phyloP scores from a whole-genome alignment of 2,113 vertebrate genomes.

The Rhinolophus ferrumequinum region DNA sequence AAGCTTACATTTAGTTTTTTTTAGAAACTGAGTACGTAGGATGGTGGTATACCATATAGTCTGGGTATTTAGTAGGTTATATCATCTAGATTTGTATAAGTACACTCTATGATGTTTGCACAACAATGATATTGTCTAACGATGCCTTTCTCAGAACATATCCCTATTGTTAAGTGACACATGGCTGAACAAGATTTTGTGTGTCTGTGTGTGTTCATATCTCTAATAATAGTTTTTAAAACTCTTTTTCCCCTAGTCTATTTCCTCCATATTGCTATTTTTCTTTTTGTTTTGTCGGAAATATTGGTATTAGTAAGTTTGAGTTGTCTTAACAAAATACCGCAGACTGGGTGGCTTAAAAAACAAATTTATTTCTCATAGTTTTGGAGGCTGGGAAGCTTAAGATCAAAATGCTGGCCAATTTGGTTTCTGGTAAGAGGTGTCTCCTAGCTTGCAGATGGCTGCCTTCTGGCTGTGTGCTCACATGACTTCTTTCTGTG shows the following conservation, averaged over 20 bases:
- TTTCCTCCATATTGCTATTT: slow-evolving; percentile 5
- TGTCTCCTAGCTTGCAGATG: not conserved
- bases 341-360: not conserved
- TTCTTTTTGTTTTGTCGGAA: slow-evolving; percentile 32
- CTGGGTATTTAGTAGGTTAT: no score
- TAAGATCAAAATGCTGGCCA: not conserved
- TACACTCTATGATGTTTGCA: not conserved
- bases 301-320: not conserved
- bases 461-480: not conserved
- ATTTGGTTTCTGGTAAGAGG: not conserved
- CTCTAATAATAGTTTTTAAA: not conserved
- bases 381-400: not conserved
- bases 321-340: slow-evolving; percentile 3
- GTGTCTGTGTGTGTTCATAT: not conserved
- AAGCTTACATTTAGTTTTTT: slow-evolving; percentile 38
- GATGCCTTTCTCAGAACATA: not conserved
- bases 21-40: not conserved
- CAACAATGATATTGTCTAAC: no score
- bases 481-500: not conserved
- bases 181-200: not conserved
- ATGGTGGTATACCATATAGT: not conserved
- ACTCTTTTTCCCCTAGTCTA: not conserved
- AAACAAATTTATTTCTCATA: not conserved
- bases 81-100: not conserved
- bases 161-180: no score